A percentile compares a stretch with the other conserved stretches of the same genome.
Conservation (phyloP, 2,888 invertebrate genomes). For the Papilio elwesi region DNA sequence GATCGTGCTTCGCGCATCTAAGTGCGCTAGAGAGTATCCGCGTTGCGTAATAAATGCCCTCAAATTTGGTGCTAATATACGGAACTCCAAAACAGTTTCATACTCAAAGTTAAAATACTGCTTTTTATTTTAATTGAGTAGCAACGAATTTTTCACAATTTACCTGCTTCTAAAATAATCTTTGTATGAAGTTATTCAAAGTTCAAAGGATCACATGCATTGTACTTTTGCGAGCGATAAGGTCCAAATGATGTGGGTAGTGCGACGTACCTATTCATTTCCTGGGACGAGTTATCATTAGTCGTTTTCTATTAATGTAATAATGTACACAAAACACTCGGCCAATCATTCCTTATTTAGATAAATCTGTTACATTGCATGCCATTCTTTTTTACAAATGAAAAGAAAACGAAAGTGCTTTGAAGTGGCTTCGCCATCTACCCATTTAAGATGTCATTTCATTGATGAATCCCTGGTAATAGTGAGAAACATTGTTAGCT, state of each 20-base stretch:
- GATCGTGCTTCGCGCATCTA: conserved; percentile 41
- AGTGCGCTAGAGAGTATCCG: conserved; percentile 39
- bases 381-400: background rate
- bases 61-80: background rate
- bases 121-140: too few species aligned
- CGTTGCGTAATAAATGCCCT: conserved; percentile 13
- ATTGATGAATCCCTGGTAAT: conserved; percentile 16
- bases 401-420: conserved; percentile 29
- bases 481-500: conserved; percentile 19
- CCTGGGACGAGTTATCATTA: too few species aligned
- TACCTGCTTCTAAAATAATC: too few species aligned
- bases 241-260: too few species aligned
- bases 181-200: too few species aligned
- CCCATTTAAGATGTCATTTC: conserved; percentile 7
- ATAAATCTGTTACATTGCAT: background rate
- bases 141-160: too few species aligned
- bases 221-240: too few species aligned
- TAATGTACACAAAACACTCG: too few species aligned
- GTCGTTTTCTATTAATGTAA: too few species aligned
- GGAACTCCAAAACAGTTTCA: conserved; percentile 1
- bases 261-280: too few species aligned
- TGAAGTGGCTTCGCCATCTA: background rate
- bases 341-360: background rate
- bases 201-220: too few species aligned
- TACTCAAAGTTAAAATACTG: background rate